Base-by-base conservation (phyloP, 2,113 vertebrate genomes). In the Motacilla alba region DNA sequence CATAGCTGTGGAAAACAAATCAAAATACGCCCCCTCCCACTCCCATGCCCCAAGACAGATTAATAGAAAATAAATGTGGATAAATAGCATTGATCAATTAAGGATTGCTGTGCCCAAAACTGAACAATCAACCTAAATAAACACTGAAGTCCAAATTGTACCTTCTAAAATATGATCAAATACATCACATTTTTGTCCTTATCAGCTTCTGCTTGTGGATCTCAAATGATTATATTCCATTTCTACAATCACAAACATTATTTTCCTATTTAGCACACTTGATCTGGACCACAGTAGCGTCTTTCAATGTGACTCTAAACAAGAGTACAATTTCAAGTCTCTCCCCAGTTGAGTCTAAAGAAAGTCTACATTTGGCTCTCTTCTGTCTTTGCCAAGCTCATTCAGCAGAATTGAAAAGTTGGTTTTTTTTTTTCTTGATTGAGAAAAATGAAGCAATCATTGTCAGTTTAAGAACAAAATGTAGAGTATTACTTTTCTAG, bases 41-140 rank as follows among this genome's bases (percentile, higher is more conserved):
- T 2, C 21, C 11, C 4, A 5, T 4, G 1, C 8, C 10, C 24
- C 16, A 43, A 41, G 8, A 18, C 7, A 64, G 20, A 77, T 19
- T 66, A 58, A 66, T 56, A 84, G 30, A 80, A 93, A 90, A 63
- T 24, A 89, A 69, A 59, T 53, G 15, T 30, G 15, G 23, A 55
- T 53, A 80, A 74, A 49, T 66, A 27, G 2, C 2, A n/a, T 10
- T 44, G 43, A 35, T 53, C 13, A 41, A 19, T 74, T 60, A 73
- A 56, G 13, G 15, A 62, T 6, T 39, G 10, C 41, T 92, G 8
- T 44, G 80, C 10, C 22, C 23, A 3, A 84, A 90, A 55, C 18
- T 21, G 11, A 26, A 35, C 17, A 79, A 62, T 26, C 20, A 87
- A 41, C 27, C 27, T 83, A 50, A 78, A 58, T 80, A 59, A 70